Percentiles rank a stretch among this genome's conserved stretches.
Evolutionary conservation across 2,888 invertebrate genomes (phyloP).

Genomic region (Agrochola lychnidis): DNA sequence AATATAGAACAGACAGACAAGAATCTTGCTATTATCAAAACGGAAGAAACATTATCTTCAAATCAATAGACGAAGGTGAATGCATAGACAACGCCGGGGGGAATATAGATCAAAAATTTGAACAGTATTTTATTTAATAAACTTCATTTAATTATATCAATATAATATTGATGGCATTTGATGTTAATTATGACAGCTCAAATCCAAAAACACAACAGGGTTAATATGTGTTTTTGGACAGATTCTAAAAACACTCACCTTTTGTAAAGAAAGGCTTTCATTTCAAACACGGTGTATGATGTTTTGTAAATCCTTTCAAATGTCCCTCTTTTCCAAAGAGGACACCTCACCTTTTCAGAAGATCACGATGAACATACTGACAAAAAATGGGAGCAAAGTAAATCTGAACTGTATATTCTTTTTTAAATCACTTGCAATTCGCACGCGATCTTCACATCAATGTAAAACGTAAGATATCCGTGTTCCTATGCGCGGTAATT

Average conservation of each 20-base stretch:
- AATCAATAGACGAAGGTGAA: constrained; percentile 33
- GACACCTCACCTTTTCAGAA: neutral
- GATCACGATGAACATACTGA: neutral
- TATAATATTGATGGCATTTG: neutral
- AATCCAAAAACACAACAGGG: neutral
- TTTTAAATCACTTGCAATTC: constrained; percentile 4
- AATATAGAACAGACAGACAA: constrained; percentile 19
- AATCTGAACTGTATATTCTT: no score
- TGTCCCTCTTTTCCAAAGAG: neutral
- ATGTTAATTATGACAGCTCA: neutral
- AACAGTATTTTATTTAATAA: neutral
- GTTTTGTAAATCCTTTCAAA: neutral
- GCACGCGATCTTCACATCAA: constrained; percentile 29
- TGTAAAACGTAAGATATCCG: neutral
- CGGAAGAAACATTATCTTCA: constrained; percentile 45
- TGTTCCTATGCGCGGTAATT: no score
- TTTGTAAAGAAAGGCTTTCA: neutral
- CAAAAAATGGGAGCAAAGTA: neutral
- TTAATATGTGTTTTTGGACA: neutral
- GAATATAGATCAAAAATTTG: neutral
- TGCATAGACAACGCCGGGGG: constrained; percentile 3
- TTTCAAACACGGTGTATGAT: neutral
- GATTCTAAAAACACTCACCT: neutral
- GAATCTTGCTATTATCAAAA: constrained; percentile 20
- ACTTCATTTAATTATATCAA: neutral